Evolutionary conservation across 1,140 invertebrate species (phyloP).

Genomic region (Scaptomyza graminum): DNA sequence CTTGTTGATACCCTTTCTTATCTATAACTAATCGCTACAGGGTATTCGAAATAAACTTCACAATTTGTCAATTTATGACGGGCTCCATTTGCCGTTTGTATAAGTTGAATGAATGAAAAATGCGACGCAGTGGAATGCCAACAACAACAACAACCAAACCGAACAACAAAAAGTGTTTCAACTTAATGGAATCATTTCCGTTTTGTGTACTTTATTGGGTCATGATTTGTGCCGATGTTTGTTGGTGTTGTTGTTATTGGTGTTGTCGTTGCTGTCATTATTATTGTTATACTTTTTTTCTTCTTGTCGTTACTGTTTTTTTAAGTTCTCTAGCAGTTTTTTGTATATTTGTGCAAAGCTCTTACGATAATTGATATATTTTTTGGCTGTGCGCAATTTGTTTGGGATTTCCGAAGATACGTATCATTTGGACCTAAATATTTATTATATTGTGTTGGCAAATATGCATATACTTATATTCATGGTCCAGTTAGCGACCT

Average conservation of each 20-base stretch:
- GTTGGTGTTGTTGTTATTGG: not conserved
- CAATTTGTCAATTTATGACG: constrained; percentile 63
- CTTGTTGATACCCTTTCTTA: not conserved
- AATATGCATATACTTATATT: too few species aligned
- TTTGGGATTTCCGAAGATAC: constrained; percentile 23
- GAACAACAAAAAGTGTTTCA: constrained; percentile 34
- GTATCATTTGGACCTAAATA: constrained; percentile 12
- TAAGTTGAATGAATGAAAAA: constrained; percentile 46
- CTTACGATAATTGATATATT: constrained; percentile 52
- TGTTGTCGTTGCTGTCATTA: not conserved
- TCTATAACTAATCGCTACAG: not conserved
- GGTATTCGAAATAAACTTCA: constrained; percentile 2
- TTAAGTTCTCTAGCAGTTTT: constrained; percentile 5
- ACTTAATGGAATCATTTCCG: constrained; percentile 64
- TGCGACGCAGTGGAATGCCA: constrained; percentile 14
- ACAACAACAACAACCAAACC: constrained; percentile 9
- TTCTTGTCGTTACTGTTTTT: not conserved
- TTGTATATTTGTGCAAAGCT: constrained; percentile 27
- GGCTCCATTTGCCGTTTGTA: constrained; percentile 25
- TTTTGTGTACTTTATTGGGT: constrained; percentile 47
- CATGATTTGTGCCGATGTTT: constrained; percentile 35
- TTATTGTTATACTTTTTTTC: not conserved
- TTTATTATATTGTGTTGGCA: not conserved
- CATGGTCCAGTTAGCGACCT: too few species aligned
- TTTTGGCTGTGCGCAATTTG: constrained; percentile 29